phyloP scores from a whole-genome alignment of 2,888 invertebrate species.

The Orthosia gracilis region DNA sequence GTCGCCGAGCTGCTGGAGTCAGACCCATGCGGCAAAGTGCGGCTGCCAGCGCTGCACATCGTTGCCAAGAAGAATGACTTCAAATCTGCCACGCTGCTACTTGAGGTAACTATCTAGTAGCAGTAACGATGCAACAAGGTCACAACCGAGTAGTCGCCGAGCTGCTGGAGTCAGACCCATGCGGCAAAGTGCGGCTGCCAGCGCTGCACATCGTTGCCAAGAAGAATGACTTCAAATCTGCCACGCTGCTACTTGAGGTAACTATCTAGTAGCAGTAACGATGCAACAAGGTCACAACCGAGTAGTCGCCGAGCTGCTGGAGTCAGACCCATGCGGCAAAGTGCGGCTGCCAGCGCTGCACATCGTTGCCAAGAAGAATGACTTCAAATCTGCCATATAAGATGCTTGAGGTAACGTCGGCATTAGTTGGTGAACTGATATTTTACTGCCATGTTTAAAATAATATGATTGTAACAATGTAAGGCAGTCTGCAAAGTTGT shows the following conservation, averaged over 20 bases:
- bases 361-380: too few relatives aligned
- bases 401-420: conserved; percentile 93
- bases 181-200: not conserved
- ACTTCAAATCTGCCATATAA: conserved; percentile 98
- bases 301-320: conserved; percentile 95
- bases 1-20: conserved; percentile 93
- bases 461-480: too few relatives aligned
- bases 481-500: too few relatives aligned
- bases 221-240: conserved; percentile 99
- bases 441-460: too few relatives aligned
- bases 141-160: conserved; percentile 98
- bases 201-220: conserved; percentile 98
- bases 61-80: conserved; percentile 99
- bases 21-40: not conserved
- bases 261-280: conserved; percentile 7
- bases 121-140: conserved; percentile 92
- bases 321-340: not conserved
- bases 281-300: conserved; percentile 97
- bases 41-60: conserved; percentile 93
- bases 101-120: conserved; percentile 91
- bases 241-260: conserved; percentile 96
- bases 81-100: conserved; percentile 97
- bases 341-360: conserved; percentile 88
- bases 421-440: too few relatives aligned
- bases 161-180: conserved; percentile 77